These are phyloP conservation scores for Saturnia japonica DNA, from an alignment of 2,888 invertebrate species.

Conservation along the genomic window DNA sequence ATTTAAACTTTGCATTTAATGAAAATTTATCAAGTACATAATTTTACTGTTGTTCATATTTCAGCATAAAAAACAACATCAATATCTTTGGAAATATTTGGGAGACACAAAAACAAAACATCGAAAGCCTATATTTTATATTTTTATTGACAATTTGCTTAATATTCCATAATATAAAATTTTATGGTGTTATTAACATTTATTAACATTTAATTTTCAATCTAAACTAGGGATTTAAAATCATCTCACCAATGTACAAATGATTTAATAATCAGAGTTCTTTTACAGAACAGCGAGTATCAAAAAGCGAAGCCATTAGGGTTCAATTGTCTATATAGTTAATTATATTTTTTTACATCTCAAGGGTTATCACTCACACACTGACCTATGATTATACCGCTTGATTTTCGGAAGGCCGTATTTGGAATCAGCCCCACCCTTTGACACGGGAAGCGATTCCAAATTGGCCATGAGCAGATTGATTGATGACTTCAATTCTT, in stretches of 20 bases:
- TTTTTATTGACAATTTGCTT: not conserved
- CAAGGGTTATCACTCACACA: conserved; percentile 43
- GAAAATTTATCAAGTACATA: not conserved
- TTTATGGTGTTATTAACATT: not conserved
- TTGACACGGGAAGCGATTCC: conserved; percentile 99
- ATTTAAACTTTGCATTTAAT: not conserved
- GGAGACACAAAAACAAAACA: not conserved
- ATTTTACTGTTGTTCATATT: conserved; percentile 1
- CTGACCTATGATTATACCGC: conserved; percentile 98
- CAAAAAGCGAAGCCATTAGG: not conserved
- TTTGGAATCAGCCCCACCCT: conserved; percentile 98
- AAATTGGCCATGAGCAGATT: conserved; percentile 99
- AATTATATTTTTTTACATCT: not conserved
- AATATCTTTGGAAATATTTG: not conserved
- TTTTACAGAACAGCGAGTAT: not conserved
- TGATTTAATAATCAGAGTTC: not conserved
- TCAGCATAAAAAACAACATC: conserved; percentile 3
- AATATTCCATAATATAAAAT: not conserved
- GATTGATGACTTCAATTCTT: conserved; percentile 98
- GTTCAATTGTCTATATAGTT: not conserved
- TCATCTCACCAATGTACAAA: not conserved
- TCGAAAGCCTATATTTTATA: not conserved
- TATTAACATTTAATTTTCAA: not conserved
- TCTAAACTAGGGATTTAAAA: not conserved
- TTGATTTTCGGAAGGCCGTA: conserved; percentile 98